These are phyloP conservation scores for Tetrao urogallus DNA, from an alignment of 2,113 vertebrate species.

Conservation along the genomic window DNA sequence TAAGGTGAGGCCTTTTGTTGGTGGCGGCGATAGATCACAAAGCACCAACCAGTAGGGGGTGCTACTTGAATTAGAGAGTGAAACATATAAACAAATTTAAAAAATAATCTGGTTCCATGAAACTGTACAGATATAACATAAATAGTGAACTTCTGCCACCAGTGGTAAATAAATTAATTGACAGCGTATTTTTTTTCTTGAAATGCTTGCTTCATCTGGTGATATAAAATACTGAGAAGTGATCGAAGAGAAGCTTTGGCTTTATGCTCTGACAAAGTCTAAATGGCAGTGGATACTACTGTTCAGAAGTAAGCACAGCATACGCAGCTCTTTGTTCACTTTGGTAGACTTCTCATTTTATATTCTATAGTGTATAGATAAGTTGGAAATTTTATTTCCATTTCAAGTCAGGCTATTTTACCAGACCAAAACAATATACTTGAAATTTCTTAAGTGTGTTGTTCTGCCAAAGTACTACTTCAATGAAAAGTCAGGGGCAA, in stretches of 20 bases:
- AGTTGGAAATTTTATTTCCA: neutral
- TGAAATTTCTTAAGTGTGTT: conserved; percentile 12
- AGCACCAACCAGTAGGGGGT: conserved; percentile 18
- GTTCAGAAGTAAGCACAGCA: neutral
- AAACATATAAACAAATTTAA: neutral
- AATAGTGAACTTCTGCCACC: neutral
- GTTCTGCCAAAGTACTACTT: conserved; percentile 16
- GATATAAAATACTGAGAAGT: neutral
- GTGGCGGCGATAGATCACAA: neutral
- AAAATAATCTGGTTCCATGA: neutral
- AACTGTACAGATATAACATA: neutral
- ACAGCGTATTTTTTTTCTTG: neutral
- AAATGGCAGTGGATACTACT: neutral
- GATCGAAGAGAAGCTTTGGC: neutral
- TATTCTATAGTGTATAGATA: neutral
- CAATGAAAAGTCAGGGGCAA: conserved; percentile 53
- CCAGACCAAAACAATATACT: neutral
- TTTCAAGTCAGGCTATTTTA: neutral
- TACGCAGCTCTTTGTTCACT: neutral
- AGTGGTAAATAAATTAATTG: neutral
- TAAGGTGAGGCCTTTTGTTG: neutral
- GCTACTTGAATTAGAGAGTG: conserved; percentile 7
- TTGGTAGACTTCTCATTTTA: neutral
- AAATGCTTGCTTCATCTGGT: neutral
- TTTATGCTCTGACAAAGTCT: neutral